A percentile compares a stretch with the other conserved stretches of the same genome.
Conservation (phyloP, 1,140 invertebrate species). For the Metaphire vulgaris region DNA sequence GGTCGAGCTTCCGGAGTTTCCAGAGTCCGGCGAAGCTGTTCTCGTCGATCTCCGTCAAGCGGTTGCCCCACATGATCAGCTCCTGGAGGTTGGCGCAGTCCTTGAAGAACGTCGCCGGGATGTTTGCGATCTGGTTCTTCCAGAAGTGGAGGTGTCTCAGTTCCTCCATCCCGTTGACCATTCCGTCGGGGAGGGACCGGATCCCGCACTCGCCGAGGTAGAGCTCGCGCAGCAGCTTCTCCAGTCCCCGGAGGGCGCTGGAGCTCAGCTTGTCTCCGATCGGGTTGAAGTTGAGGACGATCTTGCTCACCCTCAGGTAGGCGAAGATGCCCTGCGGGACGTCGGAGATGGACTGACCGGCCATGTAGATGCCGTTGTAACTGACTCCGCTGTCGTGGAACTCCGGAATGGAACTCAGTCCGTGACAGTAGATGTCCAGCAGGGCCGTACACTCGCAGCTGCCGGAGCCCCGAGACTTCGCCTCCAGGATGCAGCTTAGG, state of each 20-base stretch:
- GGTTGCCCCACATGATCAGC: conserved; percentile 8
- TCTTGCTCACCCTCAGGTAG: conserved; percentile 24
- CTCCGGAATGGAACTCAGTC: not conserved
- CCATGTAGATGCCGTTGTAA: not conserved
- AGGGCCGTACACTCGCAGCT: conserved; percentile 10
- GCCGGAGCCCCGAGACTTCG: not conserved
- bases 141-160: conserved; percentile 24
- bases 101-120: conserved; percentile 17
- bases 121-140: conserved; percentile 14
- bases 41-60: not conserved
- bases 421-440: not conserved
- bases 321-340: conserved; percentile 13
- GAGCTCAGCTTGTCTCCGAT: conserved; percentile 18
- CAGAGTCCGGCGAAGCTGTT: conserved; percentile 2
- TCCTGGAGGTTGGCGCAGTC: conserved; percentile 18
- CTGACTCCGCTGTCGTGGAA: not conserved
- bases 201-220: conserved; percentile 21
- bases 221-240: conserved; percentile 15
- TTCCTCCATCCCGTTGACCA: conserved; percentile 4
- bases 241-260: conserved; percentile 12
- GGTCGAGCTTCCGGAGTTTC: conserved; percentile 17
- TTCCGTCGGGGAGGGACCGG: conserved; percentile 9
- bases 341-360: not conserved
- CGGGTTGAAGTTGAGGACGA: conserved; percentile 27
- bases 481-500: not conserved